Evolutionary conservation across 2,113 vertebrate species (phyloP), one percentile per base, ranked within the genome.

Genomic region (Orcinus orca): DNA sequence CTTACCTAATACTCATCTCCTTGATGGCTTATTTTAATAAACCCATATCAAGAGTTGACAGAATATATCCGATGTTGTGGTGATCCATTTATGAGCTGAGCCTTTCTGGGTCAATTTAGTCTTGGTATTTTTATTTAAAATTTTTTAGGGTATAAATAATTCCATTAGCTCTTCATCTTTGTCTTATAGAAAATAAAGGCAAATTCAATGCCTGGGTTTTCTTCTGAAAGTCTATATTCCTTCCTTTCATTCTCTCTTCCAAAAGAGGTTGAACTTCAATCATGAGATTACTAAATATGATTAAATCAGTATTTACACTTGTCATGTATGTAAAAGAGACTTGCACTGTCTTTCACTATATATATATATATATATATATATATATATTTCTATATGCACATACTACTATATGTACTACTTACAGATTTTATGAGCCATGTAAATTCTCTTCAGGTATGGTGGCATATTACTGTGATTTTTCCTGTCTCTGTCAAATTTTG

Each of bases 21-120:
- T 79, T 55, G 14, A 80, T 55, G 10, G 18, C 11, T 92, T 79
- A 65, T 85, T 76, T 96, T 92, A 65, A 92, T 77, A 88, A 83
- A 79, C 55, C 7, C 8, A 58, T 84, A 20, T 53, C 17, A 94
- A 58, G 8, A 2, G 76, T 47, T 92, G 29, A 81, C 14, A n/a
- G 3, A 62, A n/a, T 60, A 76, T 50, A 29, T 68, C 17, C 74
- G 15, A 76, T 44, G 4, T 41, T 82, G 12, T 47, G 12, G 20
- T 62, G 7, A 70, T 92, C 36, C 58, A 3, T 81, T 80, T 62
- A 82, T 62, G 82, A 76, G 21, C 1, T 94, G 62, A 94, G 10
- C 20, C 23, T 60, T 87, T 62, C 38, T 94, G 38, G 67, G 11
- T 47, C 47, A 76, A 33, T 76, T 94, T 53, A 53, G 41, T 82